phyloP scores from a whole-genome alignment of 2,113 vertebrate species.

The Cygnus buccinator region DNA sequence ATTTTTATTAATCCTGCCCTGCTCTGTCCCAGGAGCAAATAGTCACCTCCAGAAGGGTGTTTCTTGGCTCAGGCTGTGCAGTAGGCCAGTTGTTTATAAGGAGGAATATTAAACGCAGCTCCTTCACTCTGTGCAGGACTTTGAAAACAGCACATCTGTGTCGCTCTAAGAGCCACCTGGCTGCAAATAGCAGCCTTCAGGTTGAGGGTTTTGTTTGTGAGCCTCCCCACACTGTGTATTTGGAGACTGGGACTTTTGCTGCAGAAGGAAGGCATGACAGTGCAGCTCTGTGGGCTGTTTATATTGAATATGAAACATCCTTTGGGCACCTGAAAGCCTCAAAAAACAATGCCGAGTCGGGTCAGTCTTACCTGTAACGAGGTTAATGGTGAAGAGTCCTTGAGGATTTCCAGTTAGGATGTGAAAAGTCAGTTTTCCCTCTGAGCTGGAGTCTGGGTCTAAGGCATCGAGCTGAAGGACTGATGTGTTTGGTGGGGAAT shows the following conservation, averaged over 20 bases:
- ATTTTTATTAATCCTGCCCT: slow-evolving; percentile 25
- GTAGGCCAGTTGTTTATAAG: not conserved
- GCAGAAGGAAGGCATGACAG: slow-evolving; percentile 7
- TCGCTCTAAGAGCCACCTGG: slow-evolving; percentile 2
- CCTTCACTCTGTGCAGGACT: not conserved
- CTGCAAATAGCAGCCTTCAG: not conserved
- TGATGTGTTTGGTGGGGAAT: slow-evolving; percentile 78
- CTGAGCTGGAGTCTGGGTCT: slow-evolving; percentile 86
- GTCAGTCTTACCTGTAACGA: slow-evolving; percentile 85
- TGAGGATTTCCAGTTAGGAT: slow-evolving; percentile 85
- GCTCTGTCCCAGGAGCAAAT: slow-evolving; percentile 3
- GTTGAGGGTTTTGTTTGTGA: slow-evolving; percentile 15
- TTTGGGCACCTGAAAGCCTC: not conserved
- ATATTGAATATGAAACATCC: not conserved
- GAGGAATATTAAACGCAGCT: not conserved
- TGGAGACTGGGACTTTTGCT: not conserved
- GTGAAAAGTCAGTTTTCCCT: slow-evolving; percentile 87
- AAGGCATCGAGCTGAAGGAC: slow-evolving; percentile 85
- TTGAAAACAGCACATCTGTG: not conserved
- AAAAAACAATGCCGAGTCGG: not conserved
- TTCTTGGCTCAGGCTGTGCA: slow-evolving; percentile 1
- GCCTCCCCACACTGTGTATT: not conserved
- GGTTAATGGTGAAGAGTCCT: slow-evolving; percentile 82
- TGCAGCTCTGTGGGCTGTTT: not conserved
- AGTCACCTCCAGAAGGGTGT: slow-evolving; percentile 26